These are phyloP conservation scores for Spatulosminthurus flaviceps DNA, from an alignment of 2,888 invertebrate species.

Conservation along the genomic window DNA sequence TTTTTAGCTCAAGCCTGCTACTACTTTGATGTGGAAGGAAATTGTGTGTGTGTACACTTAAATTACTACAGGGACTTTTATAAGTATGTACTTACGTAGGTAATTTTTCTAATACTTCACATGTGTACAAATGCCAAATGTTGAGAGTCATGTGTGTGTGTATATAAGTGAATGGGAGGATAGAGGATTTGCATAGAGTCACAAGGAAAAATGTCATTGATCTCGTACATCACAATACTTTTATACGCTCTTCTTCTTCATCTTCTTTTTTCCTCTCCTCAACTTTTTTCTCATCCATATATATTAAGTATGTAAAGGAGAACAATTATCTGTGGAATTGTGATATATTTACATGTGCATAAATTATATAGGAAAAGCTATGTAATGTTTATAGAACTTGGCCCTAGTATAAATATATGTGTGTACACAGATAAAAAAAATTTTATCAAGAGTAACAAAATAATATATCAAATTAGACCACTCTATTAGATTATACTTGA, in stretches of 20 bases:
- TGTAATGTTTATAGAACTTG: background rate
- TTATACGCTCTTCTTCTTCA: background rate
- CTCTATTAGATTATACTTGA: slow-evolving; percentile 42
- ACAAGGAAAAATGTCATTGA: slow-evolving; percentile 55
- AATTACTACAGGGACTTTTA: no score
- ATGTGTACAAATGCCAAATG: no score
- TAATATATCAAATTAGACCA: slow-evolving; percentile 45
- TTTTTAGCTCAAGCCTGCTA: no score
- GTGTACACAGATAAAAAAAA: slow-evolving; percentile 18
- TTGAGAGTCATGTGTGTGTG: no score
- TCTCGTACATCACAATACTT: slow-evolving; percentile 41
- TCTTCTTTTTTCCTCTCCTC: background rate
- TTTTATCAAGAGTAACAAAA: slow-evolving; percentile 30
- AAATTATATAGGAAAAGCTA: no score
- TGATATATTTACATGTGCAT: no score
- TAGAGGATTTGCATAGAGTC: background rate
- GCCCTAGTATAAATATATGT: background rate
- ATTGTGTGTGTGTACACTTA: no score
- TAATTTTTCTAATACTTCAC: no score
- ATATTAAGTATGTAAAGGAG: background rate
- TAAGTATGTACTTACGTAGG: no score
- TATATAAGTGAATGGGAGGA: background rate
- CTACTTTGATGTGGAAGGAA: no score
- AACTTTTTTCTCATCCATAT: background rate
- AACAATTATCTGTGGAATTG: no score